phyloP scores from a whole-genome alignment of 2,888 invertebrate genomes.

The Leucania comma region DNA sequence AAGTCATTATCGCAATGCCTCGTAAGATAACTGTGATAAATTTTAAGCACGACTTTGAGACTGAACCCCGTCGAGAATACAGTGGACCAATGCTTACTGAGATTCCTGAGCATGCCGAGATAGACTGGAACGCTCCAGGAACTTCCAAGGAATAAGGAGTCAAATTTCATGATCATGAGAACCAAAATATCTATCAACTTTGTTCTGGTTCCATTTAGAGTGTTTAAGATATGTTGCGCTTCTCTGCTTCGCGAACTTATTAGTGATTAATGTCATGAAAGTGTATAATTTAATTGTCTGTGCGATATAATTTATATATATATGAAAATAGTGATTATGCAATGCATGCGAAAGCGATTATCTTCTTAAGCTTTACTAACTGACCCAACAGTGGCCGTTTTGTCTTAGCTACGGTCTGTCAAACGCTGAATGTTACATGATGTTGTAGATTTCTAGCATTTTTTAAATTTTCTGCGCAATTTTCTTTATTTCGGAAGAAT shows the following conservation, averaged over 20 bases:
- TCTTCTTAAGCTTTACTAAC: not conserved
- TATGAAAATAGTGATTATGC: not conserved
- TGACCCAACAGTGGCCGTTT: too few relatives aligned
- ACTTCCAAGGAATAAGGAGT: not conserved
- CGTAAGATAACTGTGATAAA: constrained; percentile 9
- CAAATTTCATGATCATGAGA: not conserved
- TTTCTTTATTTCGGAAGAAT: too few relatives aligned
- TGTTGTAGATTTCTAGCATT: too few relatives aligned
- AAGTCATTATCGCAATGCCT: constrained; percentile 14
- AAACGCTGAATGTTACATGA: too few relatives aligned
- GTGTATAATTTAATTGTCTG: not conserved
- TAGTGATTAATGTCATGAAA: not conserved
- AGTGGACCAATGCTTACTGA: not conserved
- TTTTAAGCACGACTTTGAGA: constrained; percentile 7
- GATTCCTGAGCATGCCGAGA: not conserved
- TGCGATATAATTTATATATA: not conserved
- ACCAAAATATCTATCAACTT: not conserved
- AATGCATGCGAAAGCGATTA: constrained; percentile 1
- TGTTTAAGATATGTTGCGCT: not conserved
- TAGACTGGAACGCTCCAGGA: not conserved
- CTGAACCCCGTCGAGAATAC: not conserved
- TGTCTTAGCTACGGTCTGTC: too few relatives aligned
- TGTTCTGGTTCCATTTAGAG: not conserved
- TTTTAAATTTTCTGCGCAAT: too few relatives aligned
- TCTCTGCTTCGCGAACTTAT: constrained; percentile 16